Evolutionary conservation across 2,797 vertebrate genomes (phyloP).

Genomic region (Choloepus didactylus): DNA sequence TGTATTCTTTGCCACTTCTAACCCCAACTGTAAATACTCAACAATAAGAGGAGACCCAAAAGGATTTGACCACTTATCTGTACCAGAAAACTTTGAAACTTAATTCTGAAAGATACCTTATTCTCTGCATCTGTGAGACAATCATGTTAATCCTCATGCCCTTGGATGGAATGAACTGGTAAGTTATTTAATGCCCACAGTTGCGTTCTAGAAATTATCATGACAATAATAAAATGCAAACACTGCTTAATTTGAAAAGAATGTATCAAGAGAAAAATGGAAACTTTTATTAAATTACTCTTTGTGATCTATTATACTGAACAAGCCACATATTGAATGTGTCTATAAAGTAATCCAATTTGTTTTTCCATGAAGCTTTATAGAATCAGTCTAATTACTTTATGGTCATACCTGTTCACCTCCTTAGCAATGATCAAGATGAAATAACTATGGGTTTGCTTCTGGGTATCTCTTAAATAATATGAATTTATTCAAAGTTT

Average conservation of each 20-base stretch:
- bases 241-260: slow-evolving; percentile 64
- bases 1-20: background rate
- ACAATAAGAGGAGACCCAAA: background rate
- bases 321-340: slow-evolving; percentile 27
- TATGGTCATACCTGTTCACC: slow-evolving; percentile 50
- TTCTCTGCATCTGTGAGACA: slow-evolving; percentile 28
- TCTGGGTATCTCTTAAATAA: slow-evolving; percentile 61
- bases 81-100: slow-evolving; percentile 32
- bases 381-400: slow-evolving; percentile 62
- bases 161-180: slow-evolving; percentile 51
- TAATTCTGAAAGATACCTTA: slow-evolving; percentile 18
- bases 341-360: slow-evolving; percentile 66
- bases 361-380: slow-evolving; percentile 56
- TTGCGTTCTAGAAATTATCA: slow-evolving; percentile 63
- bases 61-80: background rate
- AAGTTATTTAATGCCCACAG: slow-evolving; percentile 43
- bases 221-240: slow-evolving; percentile 54
- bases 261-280: slow-evolving; percentile 50
- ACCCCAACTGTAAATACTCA: background rate
- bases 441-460: slow-evolving; percentile 48
- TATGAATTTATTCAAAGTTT: slow-evolving; percentile 66
- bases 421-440: slow-evolving; percentile 48
- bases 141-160: background rate
- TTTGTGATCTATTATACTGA: slow-evolving; percentile 52
- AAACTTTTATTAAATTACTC: slow-evolving; percentile 58